phyloP scores from a whole-genome alignment of 2,113 vertebrate species.

The Rhinichthys klamathensis region DNA sequence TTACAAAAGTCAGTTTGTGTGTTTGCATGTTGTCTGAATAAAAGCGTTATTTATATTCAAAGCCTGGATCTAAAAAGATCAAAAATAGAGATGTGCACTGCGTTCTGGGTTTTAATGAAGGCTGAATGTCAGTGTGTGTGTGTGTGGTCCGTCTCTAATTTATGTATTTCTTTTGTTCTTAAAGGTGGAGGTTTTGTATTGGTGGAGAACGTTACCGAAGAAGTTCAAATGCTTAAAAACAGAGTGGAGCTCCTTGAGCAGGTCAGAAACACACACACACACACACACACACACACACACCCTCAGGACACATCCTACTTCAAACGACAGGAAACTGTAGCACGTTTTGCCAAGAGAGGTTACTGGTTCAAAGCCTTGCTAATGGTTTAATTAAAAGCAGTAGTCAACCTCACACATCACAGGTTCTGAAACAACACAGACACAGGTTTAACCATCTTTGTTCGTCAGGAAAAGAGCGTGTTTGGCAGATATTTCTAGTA shows the following conservation, averaged over 20 bases:
- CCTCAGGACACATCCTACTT: neutral
- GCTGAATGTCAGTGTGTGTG: conserved; percentile 6
- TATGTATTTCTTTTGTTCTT: conserved; percentile 46
- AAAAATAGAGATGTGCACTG: neutral
- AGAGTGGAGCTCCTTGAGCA: conserved; percentile 87
- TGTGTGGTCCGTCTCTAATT: conserved; percentile 2
- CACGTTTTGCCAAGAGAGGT: neutral
- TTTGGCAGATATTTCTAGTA: neutral
- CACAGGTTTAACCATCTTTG: neutral
- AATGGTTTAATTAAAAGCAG: conserved; percentile 42
- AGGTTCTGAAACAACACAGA: neutral
- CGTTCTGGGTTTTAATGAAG: neutral
- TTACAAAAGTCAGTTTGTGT: neutral
- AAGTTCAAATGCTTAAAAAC: conserved; percentile 79
- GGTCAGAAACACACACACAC: conserved; percentile 66
- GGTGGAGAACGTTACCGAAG: conserved; percentile 76
- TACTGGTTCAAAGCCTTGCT: conserved; percentile 39
- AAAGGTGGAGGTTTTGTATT: conserved; percentile 65
- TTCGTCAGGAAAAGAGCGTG: neutral
- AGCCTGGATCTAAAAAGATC: neutral
- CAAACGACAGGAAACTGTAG: conserved; percentile 9
- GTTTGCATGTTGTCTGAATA: neutral
- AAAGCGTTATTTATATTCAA: neutral
- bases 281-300: neutral
- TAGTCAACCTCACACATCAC: neutral